These are phyloP conservation scores for Brachycybe producta DNA, from an alignment of 2,888 invertebrate species.

Conservation along the genomic window DNA sequence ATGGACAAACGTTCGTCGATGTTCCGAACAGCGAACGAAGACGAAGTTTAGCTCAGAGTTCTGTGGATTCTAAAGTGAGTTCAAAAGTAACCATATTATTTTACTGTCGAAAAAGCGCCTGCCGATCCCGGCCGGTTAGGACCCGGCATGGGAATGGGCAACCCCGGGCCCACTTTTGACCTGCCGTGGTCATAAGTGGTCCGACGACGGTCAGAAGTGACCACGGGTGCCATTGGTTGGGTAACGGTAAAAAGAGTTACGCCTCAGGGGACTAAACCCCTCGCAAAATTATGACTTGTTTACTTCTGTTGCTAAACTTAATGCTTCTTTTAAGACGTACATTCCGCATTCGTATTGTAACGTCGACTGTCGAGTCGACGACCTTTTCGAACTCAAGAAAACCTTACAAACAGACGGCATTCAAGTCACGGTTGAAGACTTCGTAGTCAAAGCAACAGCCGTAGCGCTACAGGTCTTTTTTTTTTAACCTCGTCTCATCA, in stretches of 20 bases:
- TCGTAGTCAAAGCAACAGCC: conserved; percentile 50
- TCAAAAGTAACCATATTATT: no score
- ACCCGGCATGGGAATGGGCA: no score
- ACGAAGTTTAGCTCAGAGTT: conserved; percentile 48
- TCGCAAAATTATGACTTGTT: no score
- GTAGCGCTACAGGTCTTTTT: conserved; percentile 40
- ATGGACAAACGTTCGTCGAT: conserved; percentile 36
- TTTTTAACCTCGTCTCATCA: conserved; percentile 32
- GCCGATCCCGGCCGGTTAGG: no score
- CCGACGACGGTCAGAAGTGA: no score
- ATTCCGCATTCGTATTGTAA: conserved; percentile 53
- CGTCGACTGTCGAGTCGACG: conserved; percentile 42
- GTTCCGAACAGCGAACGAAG: conserved; percentile 46
- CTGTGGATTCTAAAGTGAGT: conserved; percentile 51
- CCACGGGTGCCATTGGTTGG: no score
- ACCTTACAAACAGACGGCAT: conserved; percentile 41
- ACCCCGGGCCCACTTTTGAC: no score
- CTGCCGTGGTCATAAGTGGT: no score
- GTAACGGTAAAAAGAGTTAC: no score
- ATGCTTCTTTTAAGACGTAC: conserved; percentile 40
- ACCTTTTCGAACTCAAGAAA: conserved; percentile 40
- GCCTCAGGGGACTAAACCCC: no score
- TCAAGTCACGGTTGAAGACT: conserved; percentile 51
- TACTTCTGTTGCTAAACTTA: no score
- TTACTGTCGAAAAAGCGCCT: no score